phyloP scores from a whole-genome alignment of 2,113 vertebrate species.

The Cariama cristata region DNA sequence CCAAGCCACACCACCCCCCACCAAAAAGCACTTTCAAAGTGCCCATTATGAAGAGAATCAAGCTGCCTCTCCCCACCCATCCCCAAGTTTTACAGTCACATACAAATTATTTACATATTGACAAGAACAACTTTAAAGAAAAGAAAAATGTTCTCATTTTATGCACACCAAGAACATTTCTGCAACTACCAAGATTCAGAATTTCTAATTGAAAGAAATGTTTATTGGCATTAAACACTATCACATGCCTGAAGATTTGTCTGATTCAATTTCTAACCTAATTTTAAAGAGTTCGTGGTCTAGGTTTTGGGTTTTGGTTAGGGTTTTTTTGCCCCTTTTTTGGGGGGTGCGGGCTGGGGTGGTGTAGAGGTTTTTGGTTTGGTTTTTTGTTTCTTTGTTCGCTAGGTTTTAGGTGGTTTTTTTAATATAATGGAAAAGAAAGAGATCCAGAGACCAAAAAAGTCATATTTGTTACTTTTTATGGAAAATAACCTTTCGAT shows the following conservation, averaged over 20 bases:
- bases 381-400: neutral
- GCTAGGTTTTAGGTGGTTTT: neutral
- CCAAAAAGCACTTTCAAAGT: neutral
- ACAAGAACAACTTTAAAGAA: neutral
- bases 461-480: neutral
- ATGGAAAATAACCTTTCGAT: neutral
- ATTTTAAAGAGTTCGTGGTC: neutral
- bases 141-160: neutral
- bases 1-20: neutral
- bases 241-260: neutral
- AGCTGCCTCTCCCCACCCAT: neutral
- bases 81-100: neutral
- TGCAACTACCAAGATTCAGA: neutral
- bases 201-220: neutral
- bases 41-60: neutral
- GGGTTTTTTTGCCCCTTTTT: neutral
- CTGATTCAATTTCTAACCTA: neutral
- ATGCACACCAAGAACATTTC: neutral
- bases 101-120: neutral
- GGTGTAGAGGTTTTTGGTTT: neutral
- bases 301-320: neutral
- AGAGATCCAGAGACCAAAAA: neutral
- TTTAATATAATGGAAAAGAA: neutral
- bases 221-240: neutral
- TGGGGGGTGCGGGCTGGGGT: rapidly evolving